A percentile compares a stretch with the other conserved stretches of the same genome.
Evolutionary conservation across 92 coral and sea anemone genomes (phyloP).

Genomic region (Actinernus sp.): DNA sequence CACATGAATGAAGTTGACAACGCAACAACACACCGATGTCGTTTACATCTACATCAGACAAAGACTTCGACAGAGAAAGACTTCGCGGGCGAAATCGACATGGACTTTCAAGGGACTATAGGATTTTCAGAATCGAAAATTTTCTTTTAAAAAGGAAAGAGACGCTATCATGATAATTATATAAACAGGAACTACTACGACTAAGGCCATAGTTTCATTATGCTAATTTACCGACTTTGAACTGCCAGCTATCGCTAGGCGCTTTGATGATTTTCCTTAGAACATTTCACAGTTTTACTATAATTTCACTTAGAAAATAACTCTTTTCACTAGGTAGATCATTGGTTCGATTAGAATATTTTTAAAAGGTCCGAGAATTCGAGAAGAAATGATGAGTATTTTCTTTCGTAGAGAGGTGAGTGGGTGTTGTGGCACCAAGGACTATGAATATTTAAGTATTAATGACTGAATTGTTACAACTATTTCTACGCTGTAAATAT

Average conservation of each 20-base stretch:
- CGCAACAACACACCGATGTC: no score
- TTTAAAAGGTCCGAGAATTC: background rate
- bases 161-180: no score
- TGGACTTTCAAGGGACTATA: conserved; percentile 14
- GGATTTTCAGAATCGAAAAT: background rate
- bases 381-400: background rate
- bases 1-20: background rate
- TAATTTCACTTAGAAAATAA: no score
- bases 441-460: conserved; percentile 11
- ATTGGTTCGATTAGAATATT: no score
- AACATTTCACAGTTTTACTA: no score
- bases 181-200: conserved; percentile 9
- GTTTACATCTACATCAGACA: no score
- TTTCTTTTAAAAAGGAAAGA: background rate
- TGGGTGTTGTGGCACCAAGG: conserved; percentile 3
- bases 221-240: background rate
- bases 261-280: no score
- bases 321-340: no score
- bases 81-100: conserved; percentile 74
- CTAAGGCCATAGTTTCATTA: no score
- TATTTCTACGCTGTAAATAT: conserved; percentile 12
- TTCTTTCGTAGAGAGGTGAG: conserved; percentile 22
- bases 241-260: no score
- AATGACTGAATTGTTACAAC: background rate
- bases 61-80: no score